Conservation (phyloP, 2,888 invertebrate genomes). For the Phengaris alcon region DNA sequence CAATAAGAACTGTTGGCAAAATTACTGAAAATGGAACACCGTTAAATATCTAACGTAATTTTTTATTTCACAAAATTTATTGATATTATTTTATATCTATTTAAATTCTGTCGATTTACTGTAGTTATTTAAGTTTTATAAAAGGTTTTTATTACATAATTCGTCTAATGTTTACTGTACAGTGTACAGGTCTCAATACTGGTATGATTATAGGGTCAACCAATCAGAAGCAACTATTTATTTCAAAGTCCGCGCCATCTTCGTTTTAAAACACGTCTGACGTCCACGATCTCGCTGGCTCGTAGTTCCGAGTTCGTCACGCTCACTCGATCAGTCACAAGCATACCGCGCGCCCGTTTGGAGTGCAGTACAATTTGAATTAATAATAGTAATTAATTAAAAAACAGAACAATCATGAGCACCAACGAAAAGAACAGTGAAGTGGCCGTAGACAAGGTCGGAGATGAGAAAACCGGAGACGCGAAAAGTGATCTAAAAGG, state of each 20-base stretch:
- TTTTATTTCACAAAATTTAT: not conserved
- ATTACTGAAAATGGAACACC: not conserved
- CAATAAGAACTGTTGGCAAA: slow-evolving; percentile 38
- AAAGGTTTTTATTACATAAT: slow-evolving; percentile 39
- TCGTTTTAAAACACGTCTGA: slow-evolving; percentile 87
- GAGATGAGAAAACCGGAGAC: slow-evolving; percentile 85
- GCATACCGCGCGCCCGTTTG: slow-evolving; percentile 85
- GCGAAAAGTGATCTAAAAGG: slow-evolving; percentile 91
- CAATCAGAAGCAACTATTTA: slow-evolving; percentile 62
- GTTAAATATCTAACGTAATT: not conserved
- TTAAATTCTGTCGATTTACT: not conserved
- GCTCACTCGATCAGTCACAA: slow-evolving; percentile 82
- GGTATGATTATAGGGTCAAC: slow-evolving; percentile 61
- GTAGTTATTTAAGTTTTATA: not conserved
- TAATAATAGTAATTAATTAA: slow-evolving; percentile 65
- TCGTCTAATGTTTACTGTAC: slow-evolving; percentile 40
- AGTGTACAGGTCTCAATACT: slow-evolving; percentile 64
- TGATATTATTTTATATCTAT: not conserved
- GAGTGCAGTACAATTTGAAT: slow-evolving; percentile 72
- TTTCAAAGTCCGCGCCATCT: slow-evolving; percentile 84
- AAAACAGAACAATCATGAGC: slow-evolving; percentile 76
- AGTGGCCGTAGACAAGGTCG: slow-evolving; percentile 91
- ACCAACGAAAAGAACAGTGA: slow-evolving; percentile 88
- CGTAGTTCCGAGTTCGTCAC: slow-evolving; percentile 43
- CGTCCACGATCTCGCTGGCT: slow-evolving; percentile 24